Percentiles rank a stretch among this genome's conserved stretches.
Evolutionary conservation across 2,113 vertebrate genomes (phyloP).

Genomic region (Elaphurus davidianus): DNA sequence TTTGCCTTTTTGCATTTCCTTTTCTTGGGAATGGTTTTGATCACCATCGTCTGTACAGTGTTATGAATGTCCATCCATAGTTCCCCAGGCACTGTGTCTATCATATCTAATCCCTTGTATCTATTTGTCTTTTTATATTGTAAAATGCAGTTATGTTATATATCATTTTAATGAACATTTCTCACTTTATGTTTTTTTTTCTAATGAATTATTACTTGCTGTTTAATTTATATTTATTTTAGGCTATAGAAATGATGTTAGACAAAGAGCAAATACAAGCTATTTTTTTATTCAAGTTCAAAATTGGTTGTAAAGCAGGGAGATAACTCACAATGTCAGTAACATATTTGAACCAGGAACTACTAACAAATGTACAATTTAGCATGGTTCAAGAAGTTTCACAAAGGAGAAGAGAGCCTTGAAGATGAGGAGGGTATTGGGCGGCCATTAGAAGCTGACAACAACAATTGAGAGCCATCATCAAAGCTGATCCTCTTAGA

Average conservation of each 20-base stretch:
- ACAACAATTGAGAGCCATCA: not conserved
- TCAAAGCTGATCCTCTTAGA: not conserved
- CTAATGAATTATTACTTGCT: not conserved
- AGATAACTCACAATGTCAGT: not conserved
- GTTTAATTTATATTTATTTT: not conserved
- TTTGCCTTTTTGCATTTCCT: not conserved
- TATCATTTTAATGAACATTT: not conserved
- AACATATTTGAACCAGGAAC: not conserved
- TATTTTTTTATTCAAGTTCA: not conserved
- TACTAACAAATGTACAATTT: not conserved
- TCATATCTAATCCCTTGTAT: not conserved
- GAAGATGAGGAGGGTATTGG: not conserved
- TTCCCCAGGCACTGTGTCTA: not conserved
- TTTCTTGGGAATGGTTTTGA: not conserved
- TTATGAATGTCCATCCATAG: not conserved
- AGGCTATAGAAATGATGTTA: not conserved
- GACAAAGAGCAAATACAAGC: not conserved
- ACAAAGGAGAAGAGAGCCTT: not conserved
- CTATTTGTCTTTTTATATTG: not conserved
- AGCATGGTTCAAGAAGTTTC: not conserved
- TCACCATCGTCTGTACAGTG: fast-evolving
- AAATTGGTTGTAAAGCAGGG: not conserved
- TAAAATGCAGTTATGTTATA: not conserved
- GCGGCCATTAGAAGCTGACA: not conserved
- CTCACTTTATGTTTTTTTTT: not conserved